Base-by-base conservation (phyloP, 2,113 vertebrate species). In the Oreotragus oreotragus region DNA sequence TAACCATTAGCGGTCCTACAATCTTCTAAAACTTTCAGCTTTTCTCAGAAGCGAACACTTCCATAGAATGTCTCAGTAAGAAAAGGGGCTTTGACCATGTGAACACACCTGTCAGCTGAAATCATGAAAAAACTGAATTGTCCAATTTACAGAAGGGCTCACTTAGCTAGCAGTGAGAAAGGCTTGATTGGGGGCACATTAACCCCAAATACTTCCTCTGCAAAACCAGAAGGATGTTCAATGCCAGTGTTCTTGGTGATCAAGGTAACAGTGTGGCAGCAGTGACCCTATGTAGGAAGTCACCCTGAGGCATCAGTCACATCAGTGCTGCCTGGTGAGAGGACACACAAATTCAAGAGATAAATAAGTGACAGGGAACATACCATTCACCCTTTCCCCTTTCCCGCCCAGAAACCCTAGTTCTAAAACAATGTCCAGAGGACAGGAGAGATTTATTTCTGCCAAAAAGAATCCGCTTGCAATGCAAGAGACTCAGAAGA, bases 261-360 rank as follows among this genome's bases (percentile, higher is more conserved):
- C 84, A 58, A 12, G 23, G 2, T 7, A 80, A 92, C 2, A 1
- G 33, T 49, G 51, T 76, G 1, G 3, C 0, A 0, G 33, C 0
- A 0, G 70, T 4, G 7, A 93, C 57, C 92, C 60, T 73, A 93
- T 25, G 27, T 13, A 36, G 27, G 84, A 49, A 43, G 43, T 60
- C 80, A 36, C 51, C 30, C 25, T n/a, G 30, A 53, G 47, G 14
- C 53, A 53, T n/a, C 33, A 36, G 64, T 66, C 64, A 36, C 33
- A 19, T 47, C 55, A 23, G 30, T 21, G 79, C 51, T 30, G 30
- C 23, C 39, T 30, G 87, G 43, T 4, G 3, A 17, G 58, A 60
- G 83, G 3, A 0, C 0, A 28, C 4, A 2, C 17, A 79, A 55
- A 85, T 86, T 30, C 57, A 11, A 25, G 0, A 0, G 19, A 55